These are phyloP conservation scores for Poecilia wingei DNA, from an alignment of 2,797 vertebrate species.

Conservation along the genomic window DNA sequence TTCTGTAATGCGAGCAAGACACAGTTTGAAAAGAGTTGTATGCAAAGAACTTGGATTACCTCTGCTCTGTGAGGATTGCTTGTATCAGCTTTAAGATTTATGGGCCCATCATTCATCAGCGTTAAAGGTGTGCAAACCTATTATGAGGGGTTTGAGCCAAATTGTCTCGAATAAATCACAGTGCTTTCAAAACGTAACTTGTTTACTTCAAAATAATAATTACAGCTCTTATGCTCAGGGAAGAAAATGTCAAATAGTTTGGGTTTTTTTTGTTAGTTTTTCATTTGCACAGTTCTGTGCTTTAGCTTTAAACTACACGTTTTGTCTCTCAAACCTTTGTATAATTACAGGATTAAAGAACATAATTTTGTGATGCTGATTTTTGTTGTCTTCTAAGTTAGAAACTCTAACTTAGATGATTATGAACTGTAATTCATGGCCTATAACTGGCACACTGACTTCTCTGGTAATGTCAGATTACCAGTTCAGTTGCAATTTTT, in stretches of 20 bases:
- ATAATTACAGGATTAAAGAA: not conserved
- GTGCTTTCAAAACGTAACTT: not conserved
- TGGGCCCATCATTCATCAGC: conserved; percentile 10
- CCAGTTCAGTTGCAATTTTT: not conserved
- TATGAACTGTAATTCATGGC: not conserved
- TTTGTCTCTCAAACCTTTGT: not conserved
- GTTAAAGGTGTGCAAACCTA: conserved; percentile 2
- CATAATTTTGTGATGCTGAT: not conserved
- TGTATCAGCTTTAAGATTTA: conserved; percentile 33
- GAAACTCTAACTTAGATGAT: not conserved
- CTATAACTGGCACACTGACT: not conserved
- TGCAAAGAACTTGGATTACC: conserved; percentile 15
- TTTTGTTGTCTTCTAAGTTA: not conserved
- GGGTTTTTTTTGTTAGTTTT: not conserved
- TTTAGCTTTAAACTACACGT: too few relatives aligned
- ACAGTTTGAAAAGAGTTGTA: not conserved
- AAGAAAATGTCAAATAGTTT: not conserved
- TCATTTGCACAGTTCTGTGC: not conserved
- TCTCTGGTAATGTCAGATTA: not conserved
- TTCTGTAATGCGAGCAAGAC: not conserved
- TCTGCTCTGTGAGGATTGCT: conserved; percentile 44
- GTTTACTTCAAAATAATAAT: not conserved
- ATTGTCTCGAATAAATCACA: conserved; percentile 9
- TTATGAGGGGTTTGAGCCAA: conserved; percentile 18
- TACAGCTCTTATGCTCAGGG: not conserved